Base-by-base conservation (phyloP, 2,797 vertebrate species). In the Poeciliopsis gracilis region DNA sequence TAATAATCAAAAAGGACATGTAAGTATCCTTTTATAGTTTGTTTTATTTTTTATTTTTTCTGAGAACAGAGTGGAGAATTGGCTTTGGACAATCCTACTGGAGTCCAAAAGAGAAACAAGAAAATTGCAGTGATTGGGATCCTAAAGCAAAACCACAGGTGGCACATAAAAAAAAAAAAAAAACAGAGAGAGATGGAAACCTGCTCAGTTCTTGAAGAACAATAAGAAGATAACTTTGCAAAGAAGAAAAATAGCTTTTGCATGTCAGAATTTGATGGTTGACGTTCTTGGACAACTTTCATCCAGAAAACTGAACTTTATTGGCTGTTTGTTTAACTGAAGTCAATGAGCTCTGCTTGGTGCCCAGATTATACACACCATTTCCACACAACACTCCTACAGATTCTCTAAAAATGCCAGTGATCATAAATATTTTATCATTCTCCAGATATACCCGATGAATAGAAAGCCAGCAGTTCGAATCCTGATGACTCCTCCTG, bases 1-100 rank as follows among this genome's bases (percentile, higher is more conserved):
- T 73, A 84, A 72, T 41, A 74, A 92, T 89, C 82, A 90, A 84
- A 91, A 83, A 78, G 63, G 63, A 89, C 82, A 86, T 91, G 75
- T 81, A 88, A 88, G 78, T 74, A 23, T 79, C 71, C 70, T 85
- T 86, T 77, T 45, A 72, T 81, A 84, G 82, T 47, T 77, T 82
- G 16, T 46, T 63, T 51, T 71, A 4, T 59, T 73, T 63, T 86
- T 33, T 73, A 51, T 86, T 43, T 77, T 45, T 46, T 69, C 71
- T 45, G 45, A 85, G 75, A 89, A 77, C 72, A 85, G 75, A 84
- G 70, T 49, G 61, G 70, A 69, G 71, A 45, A 74, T 63, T 77
- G 43, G 70, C 74, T 79, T 79, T 84, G 20, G 80, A 72, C 77
- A 80, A 41, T 61, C 77, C 36, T 72, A 80, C 78, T 78, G 51